Evolutionary conservation across 1,140 invertebrate genomes (phyloP), one percentile per base, ranked within the genome.

Genomic region (Leucophenga varia): DNA sequence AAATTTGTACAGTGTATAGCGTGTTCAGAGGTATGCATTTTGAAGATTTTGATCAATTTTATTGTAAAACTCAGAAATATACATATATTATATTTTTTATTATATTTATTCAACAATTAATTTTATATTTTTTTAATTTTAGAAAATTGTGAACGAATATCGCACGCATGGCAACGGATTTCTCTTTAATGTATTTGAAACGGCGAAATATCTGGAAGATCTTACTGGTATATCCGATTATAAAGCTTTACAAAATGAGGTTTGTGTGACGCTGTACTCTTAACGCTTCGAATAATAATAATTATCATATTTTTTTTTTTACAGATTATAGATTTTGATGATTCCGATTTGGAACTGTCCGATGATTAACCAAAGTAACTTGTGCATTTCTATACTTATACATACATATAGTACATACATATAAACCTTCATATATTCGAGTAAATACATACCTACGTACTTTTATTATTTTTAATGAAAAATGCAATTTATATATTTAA

Each of bases 1-100:
- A 86, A 88, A 53, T 98, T 96, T 79, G 80, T 86, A 43, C 87
- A 90, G 51, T 98, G 95, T 64, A 93, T 95, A 36, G 95, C 94
- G 1, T 98, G 95, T 69, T 96, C 93, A 1, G 63, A 59, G 57
- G 70, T 75, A 42, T 39, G 50, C 14, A 0, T 60, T 2, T n/a
- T n/a, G n/a, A n/a, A n/a, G n/a, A n/a, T n/a, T n/a, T n/a, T n/a
- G n/a, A n/a, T n/a, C n/a, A n/a, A n/a, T n/a, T n/a, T n/a, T n/a
- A n/a, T n/a, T n/a, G n/a, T n/a, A n/a, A n/a, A n/a, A n/a, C n/a
- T n/a, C n/a, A n/a, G n/a, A n/a, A 68, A 10, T 18, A 6, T 9
- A 16, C 3, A 20, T 16, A 22, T 12, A 16, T 36, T 20, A 30
- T 13, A 9, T 18, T 22, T 5, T 37, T 28, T 28, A n/a, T 34